Conservation (phyloP, 2,113 vertebrate genomes). For the Etheostoma cragini region DNA sequence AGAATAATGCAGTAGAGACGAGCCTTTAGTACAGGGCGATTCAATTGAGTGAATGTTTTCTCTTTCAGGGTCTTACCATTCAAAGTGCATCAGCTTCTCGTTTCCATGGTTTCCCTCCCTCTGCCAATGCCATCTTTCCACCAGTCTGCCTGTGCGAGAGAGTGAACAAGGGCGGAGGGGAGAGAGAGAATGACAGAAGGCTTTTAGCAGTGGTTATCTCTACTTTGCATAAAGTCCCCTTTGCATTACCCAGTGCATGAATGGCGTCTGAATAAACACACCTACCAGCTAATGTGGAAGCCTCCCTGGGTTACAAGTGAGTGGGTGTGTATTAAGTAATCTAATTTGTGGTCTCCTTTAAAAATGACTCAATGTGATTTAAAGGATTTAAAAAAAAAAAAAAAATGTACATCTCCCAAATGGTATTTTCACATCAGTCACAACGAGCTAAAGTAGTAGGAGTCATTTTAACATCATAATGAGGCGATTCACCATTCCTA, state of each 20-base stretch:
- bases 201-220: slow-evolving; percentile 79
- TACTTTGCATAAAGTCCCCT: slow-evolving; percentile 79
- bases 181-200: slow-evolving; percentile 56
- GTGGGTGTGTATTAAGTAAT: slow-evolving; percentile 74
- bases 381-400: slow-evolving; percentile 46
- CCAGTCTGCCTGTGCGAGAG: slow-evolving; percentile 59
- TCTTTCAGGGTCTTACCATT: slow-evolving; percentile 81
- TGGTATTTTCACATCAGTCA: slow-evolving; percentile 61
- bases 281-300: slow-evolving; percentile 63
- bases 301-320: slow-evolving; percentile 71
- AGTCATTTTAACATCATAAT: slow-evolving; percentile 59
- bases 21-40: slow-evolving; percentile 61
- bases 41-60: slow-evolving; percentile 78
- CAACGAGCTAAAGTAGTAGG: slow-evolving; percentile 50
- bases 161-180: slow-evolving; percentile 10
- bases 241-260: slow-evolving; percentile 70
- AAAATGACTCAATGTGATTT: slow-evolving; percentile 68
- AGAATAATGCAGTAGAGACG: slow-evolving; percentile 65
- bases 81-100: slow-evolving; percentile 81
- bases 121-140: slow-evolving; percentile 75
- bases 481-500: slow-evolving; percentile 39
- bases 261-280: slow-evolving; percentile 73
- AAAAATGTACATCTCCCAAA: slow-evolving; percentile 58
- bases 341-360: slow-evolving; percentile 73
- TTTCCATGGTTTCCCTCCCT: slow-evolving; percentile 81